Evolutionary conservation across 2,113 vertebrate genomes (phyloP), one percentile per base, ranked within the genome.

Genomic region (Scomber japonicus): DNA sequence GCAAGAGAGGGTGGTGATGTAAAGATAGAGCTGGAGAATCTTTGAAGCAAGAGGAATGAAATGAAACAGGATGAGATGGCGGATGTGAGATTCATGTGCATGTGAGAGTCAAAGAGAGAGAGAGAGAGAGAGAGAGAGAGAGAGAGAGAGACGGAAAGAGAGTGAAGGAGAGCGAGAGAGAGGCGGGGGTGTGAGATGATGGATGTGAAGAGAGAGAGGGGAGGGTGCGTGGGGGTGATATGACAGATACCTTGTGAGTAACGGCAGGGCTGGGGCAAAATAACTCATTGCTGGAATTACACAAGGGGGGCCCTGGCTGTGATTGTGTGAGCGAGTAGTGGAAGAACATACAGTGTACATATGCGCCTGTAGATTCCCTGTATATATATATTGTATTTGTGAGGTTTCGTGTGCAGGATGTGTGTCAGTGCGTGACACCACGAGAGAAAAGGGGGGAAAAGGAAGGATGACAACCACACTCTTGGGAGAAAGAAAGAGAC

Each of bases 191-290:
- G 78, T 46, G n/a, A 50, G 75, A 83, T 91, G 86, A 90, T 82
- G 64, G 84, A 92, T 86, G 76, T 77, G 56, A 59, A 50, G 61
- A 44, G 48, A 78, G 67, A 44, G 48, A 78, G 67, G 51, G 56
- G 69, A 72, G 64, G 63, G 31, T 76, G 86, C 48, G 73, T 55
- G 27, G 80, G 81, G 81, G 87, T 61, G 72, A 78, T 85, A 40
- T 89, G 89, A 90, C 86, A 74, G 84, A 84, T 83, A 87, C 66
- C 90, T 78, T 54, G 66, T 87, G 88, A 89, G 88, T 84, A 88
- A 91, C 82, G 67, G 66, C 11, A 11, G 63, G 83, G 85, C 72
- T 13, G 64, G 75, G 85, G 83, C 85, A 71, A 83, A 91, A 90
- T 86, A 90, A 89, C 83, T 89, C 81, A 71, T 86, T 50, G 11